phyloP scores from a whole-genome alignment of 2,797 vertebrate species.

The Poecilia wingei region DNA sequence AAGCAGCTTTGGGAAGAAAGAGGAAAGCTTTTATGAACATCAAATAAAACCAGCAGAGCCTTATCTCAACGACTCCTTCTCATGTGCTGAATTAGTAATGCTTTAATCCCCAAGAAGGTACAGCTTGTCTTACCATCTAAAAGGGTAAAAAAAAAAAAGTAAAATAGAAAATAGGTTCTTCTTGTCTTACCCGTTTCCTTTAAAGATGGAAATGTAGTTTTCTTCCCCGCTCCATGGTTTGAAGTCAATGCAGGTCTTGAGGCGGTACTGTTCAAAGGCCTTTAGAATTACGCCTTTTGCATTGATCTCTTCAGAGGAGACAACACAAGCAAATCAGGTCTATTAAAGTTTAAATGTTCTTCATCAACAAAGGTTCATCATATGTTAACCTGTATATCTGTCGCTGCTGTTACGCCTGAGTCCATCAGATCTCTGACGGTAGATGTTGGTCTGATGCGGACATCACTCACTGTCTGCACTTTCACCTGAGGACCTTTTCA shows the following conservation, averaged over 20 bases:
- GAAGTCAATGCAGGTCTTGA: slow-evolving; percentile 96
- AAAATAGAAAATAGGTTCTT: not conserved
- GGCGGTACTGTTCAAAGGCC: slow-evolving; percentile 93
- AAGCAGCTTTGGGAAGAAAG: slow-evolving; percentile 83
- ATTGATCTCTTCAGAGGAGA: slow-evolving; percentile 86
- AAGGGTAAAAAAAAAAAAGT: not conserved
- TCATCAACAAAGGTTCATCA: not conserved
- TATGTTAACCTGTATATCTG: too few relatives aligned
- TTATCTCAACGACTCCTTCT: not conserved
- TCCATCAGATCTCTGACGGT: not conserved
- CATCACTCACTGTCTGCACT: not conserved
- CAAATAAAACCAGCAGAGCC: not conserved
- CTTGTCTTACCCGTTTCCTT: slow-evolving; percentile 87
- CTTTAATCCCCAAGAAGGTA: not conserved
- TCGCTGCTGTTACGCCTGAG: too few relatives aligned
- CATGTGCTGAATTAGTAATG: not conserved
- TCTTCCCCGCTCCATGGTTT: slow-evolving; percentile 90
- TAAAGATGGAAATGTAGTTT: slow-evolving; percentile 93
- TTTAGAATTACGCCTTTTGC: slow-evolving; percentile 93
- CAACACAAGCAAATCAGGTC: not conserved
- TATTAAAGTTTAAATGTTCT: slow-evolving; percentile 13
- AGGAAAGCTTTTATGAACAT: slow-evolving; percentile 18
- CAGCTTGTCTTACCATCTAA: slow-evolving; percentile 4
- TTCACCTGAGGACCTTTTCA: not conserved
- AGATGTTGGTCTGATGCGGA: not conserved